Evolutionary conservation across 2,888 invertebrate genomes (phyloP).

Genomic region (Zaprionus lineosus): DNA sequence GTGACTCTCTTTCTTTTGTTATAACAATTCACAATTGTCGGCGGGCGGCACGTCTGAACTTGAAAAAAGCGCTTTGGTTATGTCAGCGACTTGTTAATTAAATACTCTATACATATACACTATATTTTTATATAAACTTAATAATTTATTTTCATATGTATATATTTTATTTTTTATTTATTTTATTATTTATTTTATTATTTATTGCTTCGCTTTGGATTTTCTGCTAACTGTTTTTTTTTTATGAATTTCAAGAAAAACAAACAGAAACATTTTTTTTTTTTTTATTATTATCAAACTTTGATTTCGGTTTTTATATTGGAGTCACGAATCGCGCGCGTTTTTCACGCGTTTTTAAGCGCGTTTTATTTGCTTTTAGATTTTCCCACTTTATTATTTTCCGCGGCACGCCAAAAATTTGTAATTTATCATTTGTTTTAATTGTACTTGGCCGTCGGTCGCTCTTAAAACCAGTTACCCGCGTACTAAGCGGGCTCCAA

Average conservation of each 20-base stretch:
- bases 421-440: constrained; percentile 36
- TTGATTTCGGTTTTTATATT: no score
- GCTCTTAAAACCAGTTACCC: constrained; percentile 39
- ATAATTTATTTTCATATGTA: constrained; percentile 14
- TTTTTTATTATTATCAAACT: no score
- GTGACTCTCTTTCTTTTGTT: constrained; percentile 54
- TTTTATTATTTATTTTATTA: constrained; percentile 6
- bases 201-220: constrained; percentile 23
- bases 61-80: constrained; percentile 46
- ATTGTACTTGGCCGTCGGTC: constrained; percentile 7
- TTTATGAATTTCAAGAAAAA: constrained; percentile 54
- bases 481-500: constrained; percentile 5
- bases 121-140: neutral
- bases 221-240: no score
- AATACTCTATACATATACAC: neutral
- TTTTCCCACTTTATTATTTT: constrained; percentile 28
- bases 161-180: constrained; percentile 8
- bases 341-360: constrained; percentile 60
- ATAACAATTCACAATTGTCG: constrained; percentile 66
- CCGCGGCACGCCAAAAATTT: constrained; percentile 36
- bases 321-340: constrained; percentile 58
- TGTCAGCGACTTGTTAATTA: constrained; percentile 50
- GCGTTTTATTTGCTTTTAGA: neutral
- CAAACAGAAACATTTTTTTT: constrained; percentile 31
- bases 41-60: constrained; percentile 69